Conservation (phyloP, 2,888 invertebrate genomes). For the Fragum whitleyi region DNA sequence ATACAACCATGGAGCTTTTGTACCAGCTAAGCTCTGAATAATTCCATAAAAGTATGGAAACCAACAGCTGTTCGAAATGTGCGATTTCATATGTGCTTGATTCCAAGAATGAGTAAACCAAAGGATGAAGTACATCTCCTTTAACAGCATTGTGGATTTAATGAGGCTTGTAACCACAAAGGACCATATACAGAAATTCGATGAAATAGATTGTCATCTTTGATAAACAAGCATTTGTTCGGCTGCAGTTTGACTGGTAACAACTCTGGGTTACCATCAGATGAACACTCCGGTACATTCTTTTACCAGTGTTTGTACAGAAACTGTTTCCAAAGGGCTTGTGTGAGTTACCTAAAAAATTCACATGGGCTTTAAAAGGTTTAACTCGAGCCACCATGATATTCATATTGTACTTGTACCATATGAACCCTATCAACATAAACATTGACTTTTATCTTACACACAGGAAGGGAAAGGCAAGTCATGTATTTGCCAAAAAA, state of each 20-base stretch:
- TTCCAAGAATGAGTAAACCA: too few species aligned
- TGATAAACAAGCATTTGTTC: too few species aligned
- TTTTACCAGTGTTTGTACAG: too few species aligned
- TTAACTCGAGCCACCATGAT: too few species aligned
- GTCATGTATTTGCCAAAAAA: constrained; percentile 2
- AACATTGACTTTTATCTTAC: not conserved
- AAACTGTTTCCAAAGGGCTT: not conserved
- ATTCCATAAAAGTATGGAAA: not conserved
- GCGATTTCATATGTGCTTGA: not conserved
- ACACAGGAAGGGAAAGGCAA: constrained; percentile 10
- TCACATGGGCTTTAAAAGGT: not conserved
- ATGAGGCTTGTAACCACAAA: too few species aligned
- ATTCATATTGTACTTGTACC: not conserved
- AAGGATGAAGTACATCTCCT: too few species aligned
- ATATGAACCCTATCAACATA: not conserved
- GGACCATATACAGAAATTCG: too few species aligned
- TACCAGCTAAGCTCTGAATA: not conserved
- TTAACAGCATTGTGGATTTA: too few species aligned
- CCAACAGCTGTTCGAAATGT: not conserved
- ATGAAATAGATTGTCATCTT: too few species aligned
- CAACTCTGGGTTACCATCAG: too few species aligned
- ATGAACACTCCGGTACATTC: too few species aligned
- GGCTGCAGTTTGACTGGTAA: too few species aligned
- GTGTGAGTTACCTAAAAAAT: not conserved
- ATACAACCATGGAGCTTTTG: not conserved